Evolutionary conservation across 1,140 invertebrate species (phyloP).

Genomic region (Philaenus spumarius): DNA sequence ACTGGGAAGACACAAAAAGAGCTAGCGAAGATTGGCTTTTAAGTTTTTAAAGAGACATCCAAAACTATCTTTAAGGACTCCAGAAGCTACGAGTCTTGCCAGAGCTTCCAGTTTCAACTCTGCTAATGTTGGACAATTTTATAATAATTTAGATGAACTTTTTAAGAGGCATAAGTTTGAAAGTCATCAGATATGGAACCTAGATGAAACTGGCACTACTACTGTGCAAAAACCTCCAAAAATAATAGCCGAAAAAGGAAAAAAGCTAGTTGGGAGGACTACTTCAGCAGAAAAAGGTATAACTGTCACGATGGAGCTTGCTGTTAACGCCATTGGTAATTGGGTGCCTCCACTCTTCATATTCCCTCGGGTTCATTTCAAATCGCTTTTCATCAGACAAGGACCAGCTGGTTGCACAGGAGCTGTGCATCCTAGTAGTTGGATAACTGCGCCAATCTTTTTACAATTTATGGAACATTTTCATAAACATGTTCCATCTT

Average conservation of each 20-base stretch:
- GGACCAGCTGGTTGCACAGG: conserved; percentile 26
- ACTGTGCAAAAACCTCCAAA: conserved; percentile 40
- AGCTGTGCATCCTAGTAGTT: conserved; percentile 16
- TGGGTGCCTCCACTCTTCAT: conserved; percentile 36
- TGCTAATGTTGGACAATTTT: not conserved
- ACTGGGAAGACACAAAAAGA: not conserved
- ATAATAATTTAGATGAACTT: not conserved
- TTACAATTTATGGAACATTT: conserved; percentile 6
- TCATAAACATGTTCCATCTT: conserved; percentile 4
- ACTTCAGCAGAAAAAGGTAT: conserved; percentile 38
- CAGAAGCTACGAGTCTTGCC: conserved; percentile 4
- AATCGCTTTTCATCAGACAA: conserved; percentile 32
- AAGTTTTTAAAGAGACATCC: conserved; percentile 7
- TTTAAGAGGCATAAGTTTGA: conserved; percentile 32
- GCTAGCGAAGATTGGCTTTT: not conserved
- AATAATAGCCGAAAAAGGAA: conserved; percentile 34
- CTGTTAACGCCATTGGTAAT: conserved; percentile 33
- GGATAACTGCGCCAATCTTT: conserved; percentile 27
- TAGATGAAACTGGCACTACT: conserved; percentile 41
- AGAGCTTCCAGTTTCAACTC: not conserved
- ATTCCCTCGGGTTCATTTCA: conserved; percentile 34
- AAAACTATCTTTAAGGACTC: conserved; percentile 1
- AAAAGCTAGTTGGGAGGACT: conserved; percentile 37
- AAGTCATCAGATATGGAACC: conserved; percentile 37
- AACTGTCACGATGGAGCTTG: conserved; percentile 35